These are phyloP conservation scores for Coluber constrictor DNA, from an alignment of 2,797 vertebrate genomes.

Conservation along the genomic window DNA sequence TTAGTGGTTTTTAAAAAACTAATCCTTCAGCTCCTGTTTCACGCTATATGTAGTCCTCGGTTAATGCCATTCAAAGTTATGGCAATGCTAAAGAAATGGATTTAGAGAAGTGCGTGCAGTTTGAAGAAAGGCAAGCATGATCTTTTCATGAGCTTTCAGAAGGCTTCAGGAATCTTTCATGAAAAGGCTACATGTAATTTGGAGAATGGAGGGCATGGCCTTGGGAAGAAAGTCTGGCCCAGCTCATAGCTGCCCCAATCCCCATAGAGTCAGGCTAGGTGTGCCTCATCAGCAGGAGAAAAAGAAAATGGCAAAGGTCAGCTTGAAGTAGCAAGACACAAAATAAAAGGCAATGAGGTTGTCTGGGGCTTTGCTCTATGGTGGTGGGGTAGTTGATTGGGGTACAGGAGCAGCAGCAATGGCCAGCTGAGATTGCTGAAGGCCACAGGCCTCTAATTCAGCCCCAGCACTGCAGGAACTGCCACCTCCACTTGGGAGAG, in stretches of 20 bases:
- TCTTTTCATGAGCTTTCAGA: not conserved
- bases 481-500: not conserved
- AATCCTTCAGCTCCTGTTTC: not conserved
- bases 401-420: not conserved
- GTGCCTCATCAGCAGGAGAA: not conserved
- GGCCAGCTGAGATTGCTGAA: not conserved
- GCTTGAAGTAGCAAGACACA: not conserved
- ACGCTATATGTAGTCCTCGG: not conserved
- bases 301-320: not conserved
- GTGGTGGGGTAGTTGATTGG: not conserved
- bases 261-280: not conserved
- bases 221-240: not conserved
- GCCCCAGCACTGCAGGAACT: not conserved
- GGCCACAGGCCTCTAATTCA: not conserved
- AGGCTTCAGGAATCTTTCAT: not conserved
- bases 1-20: not conserved
- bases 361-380: not conserved
- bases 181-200: not conserved
- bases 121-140: not conserved
- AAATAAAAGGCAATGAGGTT: not conserved
- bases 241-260: not conserved
- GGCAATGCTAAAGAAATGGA: not conserved
- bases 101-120: not conserved
- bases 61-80: not conserved
- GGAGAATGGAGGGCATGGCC: not conserved